Percentiles rank a stretch among this genome's conserved stretches.
phyloP scores from a whole-genome alignment of 2,113 vertebrate genomes.

The Eulacestoma nigropectus region DNA sequence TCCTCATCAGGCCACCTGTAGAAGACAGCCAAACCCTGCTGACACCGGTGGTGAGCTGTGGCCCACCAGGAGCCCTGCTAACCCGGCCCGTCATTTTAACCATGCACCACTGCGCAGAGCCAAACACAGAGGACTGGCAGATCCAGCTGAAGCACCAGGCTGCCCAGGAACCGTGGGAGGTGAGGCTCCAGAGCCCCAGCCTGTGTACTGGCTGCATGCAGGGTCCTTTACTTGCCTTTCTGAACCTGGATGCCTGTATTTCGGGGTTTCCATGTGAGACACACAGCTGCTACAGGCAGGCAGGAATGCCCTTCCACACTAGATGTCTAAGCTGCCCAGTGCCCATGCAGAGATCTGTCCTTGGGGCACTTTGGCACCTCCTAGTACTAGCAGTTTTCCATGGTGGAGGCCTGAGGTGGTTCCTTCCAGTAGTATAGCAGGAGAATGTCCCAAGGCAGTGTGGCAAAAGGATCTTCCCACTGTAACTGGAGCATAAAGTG shows the following conservation, averaged over 20 bases:
- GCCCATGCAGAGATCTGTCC: not conserved
- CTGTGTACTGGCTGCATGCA: not conserved
- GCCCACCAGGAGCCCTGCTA: slow-evolving; percentile 87
- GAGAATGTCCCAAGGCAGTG: not conserved
- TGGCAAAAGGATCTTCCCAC: not conserved
- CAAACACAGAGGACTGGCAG: slow-evolving; percentile 88
- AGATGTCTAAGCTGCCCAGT: not conserved
- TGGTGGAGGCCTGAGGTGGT: not conserved
- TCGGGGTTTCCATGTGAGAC: not conserved
- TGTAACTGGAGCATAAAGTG: not conserved
- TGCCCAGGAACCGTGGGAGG: slow-evolving; percentile 90
- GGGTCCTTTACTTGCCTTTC: not conserved
- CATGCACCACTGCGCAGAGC: slow-evolving; percentile 88
- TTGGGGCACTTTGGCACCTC: not conserved
- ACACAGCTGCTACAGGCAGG: not conserved
- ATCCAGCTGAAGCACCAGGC: slow-evolving; percentile 89
- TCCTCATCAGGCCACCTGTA: slow-evolving; percentile 77
- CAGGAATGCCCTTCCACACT: not conserved
- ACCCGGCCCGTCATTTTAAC: slow-evolving; percentile 89
- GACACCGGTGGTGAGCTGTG: slow-evolving; percentile 93
- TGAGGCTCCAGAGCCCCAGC: slow-evolving; percentile 57
- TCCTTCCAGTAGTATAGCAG: not conserved
- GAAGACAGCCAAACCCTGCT: slow-evolving; percentile 91
- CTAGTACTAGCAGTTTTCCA: not conserved
- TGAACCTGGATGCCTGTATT: not conserved